A percentile compares a stretch with the other conserved stretches of the same genome.
Conservation (phyloP, 2,888 invertebrate genomes). For the Drosophila neotestacea region DNA sequence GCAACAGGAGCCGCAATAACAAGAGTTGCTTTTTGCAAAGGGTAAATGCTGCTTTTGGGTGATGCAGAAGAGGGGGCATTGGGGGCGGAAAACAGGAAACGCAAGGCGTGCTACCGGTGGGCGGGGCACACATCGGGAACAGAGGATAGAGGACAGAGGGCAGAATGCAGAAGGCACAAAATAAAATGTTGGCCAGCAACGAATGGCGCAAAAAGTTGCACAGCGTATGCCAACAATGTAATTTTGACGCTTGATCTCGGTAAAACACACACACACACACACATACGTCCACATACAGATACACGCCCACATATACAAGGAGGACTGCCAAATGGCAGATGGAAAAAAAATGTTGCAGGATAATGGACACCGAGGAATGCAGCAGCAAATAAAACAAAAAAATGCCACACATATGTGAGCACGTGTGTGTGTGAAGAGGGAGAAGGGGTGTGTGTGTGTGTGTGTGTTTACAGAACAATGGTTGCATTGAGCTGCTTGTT, state of each 20-base stretch:
- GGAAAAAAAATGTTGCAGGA: constrained; percentile 51
- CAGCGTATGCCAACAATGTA: constrained; percentile 80
- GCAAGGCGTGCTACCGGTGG: constrained; percentile 16
- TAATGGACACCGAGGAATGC: constrained; percentile 75
- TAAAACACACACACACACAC: constrained; percentile 24
- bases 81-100: constrained; percentile 15
- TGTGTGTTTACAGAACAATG: constrained; percentile 54
- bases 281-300: constrained; percentile 3
- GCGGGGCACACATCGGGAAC: background rate
- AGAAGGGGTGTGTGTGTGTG: constrained; percentile 2
- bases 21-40: constrained; percentile 24
- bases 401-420: constrained; percentile 21
- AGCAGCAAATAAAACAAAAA: constrained; percentile 21
- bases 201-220: constrained; percentile 52
- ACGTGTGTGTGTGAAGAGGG: constrained; percentile 12
- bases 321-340: constrained; percentile 64
- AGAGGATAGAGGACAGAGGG: background rate
- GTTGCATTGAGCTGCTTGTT: constrained; percentile 41
- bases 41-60: background rate
- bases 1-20: constrained; percentile 74
- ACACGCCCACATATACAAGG: constrained; percentile 15
- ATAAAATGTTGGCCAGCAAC: constrained; percentile 48
- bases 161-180: constrained; percentile 35
- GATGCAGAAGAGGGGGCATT: background rate
- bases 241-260: constrained; percentile 79